phyloP scores from a whole-genome alignment of 2,888 invertebrate species.

The Zygothrica quintamaculata region DNA sequence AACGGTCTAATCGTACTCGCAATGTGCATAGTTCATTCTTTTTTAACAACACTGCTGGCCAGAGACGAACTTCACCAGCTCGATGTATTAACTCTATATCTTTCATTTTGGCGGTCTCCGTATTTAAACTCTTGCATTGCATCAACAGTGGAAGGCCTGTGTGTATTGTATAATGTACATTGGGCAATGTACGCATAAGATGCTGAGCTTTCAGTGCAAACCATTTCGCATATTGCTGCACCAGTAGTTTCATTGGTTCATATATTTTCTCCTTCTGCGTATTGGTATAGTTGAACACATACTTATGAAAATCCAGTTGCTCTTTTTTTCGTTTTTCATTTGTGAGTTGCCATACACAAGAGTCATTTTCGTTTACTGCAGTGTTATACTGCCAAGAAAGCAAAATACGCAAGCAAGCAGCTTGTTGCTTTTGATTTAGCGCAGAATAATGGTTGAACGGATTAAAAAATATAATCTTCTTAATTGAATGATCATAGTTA shows the following conservation, averaged over 20 bases:
- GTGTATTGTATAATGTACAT: constrained; percentile 62
- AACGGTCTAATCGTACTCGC: constrained; percentile 55
- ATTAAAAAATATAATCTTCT: constrained; percentile 52
- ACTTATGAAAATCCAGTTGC: constrained; percentile 57
- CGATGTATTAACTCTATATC: constrained; percentile 52
- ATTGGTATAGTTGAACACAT: constrained; percentile 57
- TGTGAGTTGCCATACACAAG: constrained; percentile 52
- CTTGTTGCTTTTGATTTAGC: constrained; percentile 64
- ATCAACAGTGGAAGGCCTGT: constrained; percentile 76
- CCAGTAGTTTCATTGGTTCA: constrained; percentile 56
- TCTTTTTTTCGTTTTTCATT: constrained; percentile 42
- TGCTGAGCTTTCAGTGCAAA: constrained; percentile 43
- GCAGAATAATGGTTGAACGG: constrained; percentile 43
- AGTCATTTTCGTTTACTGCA: constrained; percentile 53
- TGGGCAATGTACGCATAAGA: constrained; percentile 36
- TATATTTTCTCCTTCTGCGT: constrained; percentile 62
- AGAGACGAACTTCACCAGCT: constrained; percentile 37
- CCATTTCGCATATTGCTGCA: constrained; percentile 63
- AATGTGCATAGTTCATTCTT: constrained; percentile 46
- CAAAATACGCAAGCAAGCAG: constrained; percentile 66
- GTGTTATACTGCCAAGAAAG: constrained; percentile 48
- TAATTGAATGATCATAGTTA: constrained; percentile 59
- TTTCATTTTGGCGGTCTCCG: constrained; percentile 48
- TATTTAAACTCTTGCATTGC: constrained; percentile 49
- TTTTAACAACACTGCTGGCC: constrained; percentile 21